Evolutionary conservation across 2,113 vertebrate species (phyloP).

Genomic region (Azemiops feae): DNA sequence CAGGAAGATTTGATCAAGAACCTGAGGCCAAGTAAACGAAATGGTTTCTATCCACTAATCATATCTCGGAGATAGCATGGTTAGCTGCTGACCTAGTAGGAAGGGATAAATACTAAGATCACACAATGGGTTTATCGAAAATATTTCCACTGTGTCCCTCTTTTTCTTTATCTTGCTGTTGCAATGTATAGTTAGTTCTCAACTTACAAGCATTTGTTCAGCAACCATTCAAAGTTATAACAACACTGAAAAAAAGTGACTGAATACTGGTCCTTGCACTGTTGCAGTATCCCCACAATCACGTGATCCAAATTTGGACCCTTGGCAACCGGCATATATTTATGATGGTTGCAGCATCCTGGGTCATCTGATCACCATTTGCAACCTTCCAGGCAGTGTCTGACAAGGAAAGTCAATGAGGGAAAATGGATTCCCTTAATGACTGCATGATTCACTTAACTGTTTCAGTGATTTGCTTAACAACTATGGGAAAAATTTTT

Average conservation of each 20-base stretch:
- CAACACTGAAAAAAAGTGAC: neutral
- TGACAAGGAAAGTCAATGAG: neutral
- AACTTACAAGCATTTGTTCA: neutral
- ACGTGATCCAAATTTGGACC: neutral
- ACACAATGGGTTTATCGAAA: neutral
- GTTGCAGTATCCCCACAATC: neutral
- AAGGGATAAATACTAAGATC: neutral
- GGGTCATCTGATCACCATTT: neutral
- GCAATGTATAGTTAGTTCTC: neutral
- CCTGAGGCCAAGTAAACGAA: neutral
- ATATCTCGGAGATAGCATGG: neutral
- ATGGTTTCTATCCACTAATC: neutral
- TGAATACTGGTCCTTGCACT: neutral
- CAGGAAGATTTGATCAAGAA: neutral
- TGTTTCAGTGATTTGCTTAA: neutral
- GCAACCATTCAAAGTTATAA: neutral
- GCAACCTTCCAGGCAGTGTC: neutral
- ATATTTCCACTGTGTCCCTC: neutral
- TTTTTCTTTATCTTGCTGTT: neutral
- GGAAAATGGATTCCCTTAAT: neutral
- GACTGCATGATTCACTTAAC: neutral
- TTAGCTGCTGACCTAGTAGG: neutral
- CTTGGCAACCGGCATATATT: neutral
- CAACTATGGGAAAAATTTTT: neutral
- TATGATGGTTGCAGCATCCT: neutral